These are phyloP conservation scores for Danio albolineatus DNA, from an alignment of 2,797 vertebrate species.

Conservation along the genomic window DNA sequence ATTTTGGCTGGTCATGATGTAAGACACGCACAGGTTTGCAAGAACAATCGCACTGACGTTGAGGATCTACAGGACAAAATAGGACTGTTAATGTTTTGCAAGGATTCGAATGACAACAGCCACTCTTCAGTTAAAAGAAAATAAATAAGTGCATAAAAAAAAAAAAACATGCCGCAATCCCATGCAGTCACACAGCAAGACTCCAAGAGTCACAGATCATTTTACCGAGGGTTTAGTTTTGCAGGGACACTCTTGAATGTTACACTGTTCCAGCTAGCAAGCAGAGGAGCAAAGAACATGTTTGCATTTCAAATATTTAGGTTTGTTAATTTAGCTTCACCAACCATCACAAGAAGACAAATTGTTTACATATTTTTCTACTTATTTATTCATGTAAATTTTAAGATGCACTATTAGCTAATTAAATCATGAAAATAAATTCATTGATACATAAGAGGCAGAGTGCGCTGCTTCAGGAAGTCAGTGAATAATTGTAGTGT, in stretches of 20 bases:
- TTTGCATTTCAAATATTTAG: constrained; percentile 10
- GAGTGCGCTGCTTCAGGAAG: too few relatives aligned
- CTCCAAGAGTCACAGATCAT: constrained; percentile 53
- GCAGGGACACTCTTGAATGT: constrained; percentile 85
- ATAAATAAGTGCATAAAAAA: not conserved
- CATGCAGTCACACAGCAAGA: constrained; percentile 67
- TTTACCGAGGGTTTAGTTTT: constrained; percentile 85
- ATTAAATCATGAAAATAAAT: not conserved
- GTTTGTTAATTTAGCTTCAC: too few relatives aligned
- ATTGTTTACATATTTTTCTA: too few relatives aligned
- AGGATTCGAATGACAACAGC: not conserved
- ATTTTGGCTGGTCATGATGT: constrained; percentile 96
- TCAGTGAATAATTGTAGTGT: too few relatives aligned
- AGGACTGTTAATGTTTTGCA: not conserved
- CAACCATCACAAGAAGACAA: too few relatives aligned
- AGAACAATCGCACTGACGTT: constrained; percentile 93
- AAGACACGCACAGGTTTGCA: constrained; percentile 95
- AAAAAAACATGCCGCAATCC: constrained; percentile 47
- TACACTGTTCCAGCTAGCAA: constrained; percentile 84
- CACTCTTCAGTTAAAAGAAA: not conserved
- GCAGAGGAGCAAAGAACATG: constrained; percentile 57
- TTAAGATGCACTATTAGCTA: not conserved
- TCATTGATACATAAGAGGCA: not conserved
- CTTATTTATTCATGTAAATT: not conserved
- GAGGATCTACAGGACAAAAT: constrained; percentile 79